Base-by-base conservation (phyloP, 2,113 vertebrate genomes). In the Tiliqua scincoides region DNA sequence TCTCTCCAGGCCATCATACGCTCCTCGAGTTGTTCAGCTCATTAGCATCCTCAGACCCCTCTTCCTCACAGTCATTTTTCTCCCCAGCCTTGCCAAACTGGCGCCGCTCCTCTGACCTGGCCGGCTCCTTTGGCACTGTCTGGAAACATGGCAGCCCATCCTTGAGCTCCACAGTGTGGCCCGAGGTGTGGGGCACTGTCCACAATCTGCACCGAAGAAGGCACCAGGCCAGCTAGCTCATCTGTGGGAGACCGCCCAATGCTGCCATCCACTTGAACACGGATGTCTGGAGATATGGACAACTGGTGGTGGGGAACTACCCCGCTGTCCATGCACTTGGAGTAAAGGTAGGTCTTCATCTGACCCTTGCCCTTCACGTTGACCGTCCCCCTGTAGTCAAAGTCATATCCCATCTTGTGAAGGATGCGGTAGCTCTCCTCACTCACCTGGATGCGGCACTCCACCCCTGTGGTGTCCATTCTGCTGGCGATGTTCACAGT, bases 261-360 rank as follows among this genome's bases (percentile, higher is more conserved):
- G 96, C 99, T 99, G 83, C 99, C 99, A n/a, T 99, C 99, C 91
- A 99, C 98, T 95, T 99, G 99, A 18, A 97, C 98, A 35, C 98
- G 97, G 95, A 99, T 99, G 94, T 99, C 99, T 0, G 98, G 98
- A 43, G 99, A 99, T 84, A 99, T 98, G 1, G 98, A 98, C 76
- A 95, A 91, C 95, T 96, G 96, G 91, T 98, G 98, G 74, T 97
- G 97, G 0, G 95, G 96, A 91, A 99, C 97, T 0, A 97, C 94
- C 10, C 98, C 98, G 0, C 94, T 97, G 93, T 98, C 97, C 76
- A 91, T 96, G 95, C 98, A 98, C 93, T 97, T 98, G 32, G 98
- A 99, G 94, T 97, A 99, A 2, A 99, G 97, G 95, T 98, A 99
- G 94, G 99, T 99, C 97, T 99, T 99, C 99, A 99, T 99, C 95